Percentiles rank a stretch among this genome's conserved stretches.
Conservation (phyloP, 2,888 invertebrate species). For the Pediacus dermestoides region DNA sequence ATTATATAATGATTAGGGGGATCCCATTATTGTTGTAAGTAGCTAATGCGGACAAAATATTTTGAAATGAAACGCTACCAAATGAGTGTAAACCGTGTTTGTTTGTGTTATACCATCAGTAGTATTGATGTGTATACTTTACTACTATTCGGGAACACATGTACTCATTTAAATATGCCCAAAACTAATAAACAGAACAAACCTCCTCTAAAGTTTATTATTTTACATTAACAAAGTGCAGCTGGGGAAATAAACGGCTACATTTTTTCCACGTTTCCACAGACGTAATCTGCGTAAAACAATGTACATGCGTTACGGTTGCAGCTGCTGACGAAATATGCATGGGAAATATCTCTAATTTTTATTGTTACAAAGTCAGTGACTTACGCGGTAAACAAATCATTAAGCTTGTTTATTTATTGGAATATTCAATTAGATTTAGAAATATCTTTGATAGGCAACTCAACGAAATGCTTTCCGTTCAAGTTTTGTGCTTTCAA, state of each 20-base stretch:
- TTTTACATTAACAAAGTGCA: constrained; percentile 29
- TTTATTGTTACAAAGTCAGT: too few species aligned
- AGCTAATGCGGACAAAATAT: too few species aligned
- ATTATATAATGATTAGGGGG: too few species aligned
- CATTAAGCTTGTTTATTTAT: too few species aligned
- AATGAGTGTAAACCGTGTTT: not conserved
- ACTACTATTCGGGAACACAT: constrained; percentile 19
- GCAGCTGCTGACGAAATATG: constrained; percentile 16
- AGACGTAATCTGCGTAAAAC: constrained; percentile 17
- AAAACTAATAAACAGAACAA: constrained; percentile 31
- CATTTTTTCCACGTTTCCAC: not conserved
- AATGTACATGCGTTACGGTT: constrained; percentile 13
- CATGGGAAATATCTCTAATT: not conserved
- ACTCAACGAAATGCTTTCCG: too few species aligned
- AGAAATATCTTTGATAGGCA: too few species aligned
- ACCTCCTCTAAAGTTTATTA: constrained; percentile 32
- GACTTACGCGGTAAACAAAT: too few species aligned
- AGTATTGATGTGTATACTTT: not conserved
- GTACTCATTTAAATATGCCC: constrained; percentile 25
- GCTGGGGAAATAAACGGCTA: constrained; percentile 28
- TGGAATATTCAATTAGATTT: too few species aligned
- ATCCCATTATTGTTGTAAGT: too few species aligned
- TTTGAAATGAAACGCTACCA: not conserved
- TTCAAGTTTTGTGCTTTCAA: too few species aligned
- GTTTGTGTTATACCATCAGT: not conserved